Evolutionary conservation across 2,888 invertebrate species (phyloP).

Genomic region (Phorcus lineatus): DNA sequence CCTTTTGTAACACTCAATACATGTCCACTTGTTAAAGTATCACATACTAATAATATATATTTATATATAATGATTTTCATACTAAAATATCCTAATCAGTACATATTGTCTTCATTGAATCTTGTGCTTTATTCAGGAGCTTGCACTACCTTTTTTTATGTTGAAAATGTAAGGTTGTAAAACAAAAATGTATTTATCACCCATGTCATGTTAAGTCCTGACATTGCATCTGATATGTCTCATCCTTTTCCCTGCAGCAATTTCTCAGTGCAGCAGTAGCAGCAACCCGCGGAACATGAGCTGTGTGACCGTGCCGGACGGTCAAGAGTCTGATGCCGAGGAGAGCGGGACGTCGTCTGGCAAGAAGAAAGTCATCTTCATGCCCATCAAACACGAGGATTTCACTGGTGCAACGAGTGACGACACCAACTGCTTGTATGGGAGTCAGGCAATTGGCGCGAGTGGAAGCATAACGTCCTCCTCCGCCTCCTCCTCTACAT

Average conservation of each 20-base stretch:
- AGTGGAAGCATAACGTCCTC: background rate
- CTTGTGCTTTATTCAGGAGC: too few relatives aligned
- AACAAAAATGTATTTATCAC: too few relatives aligned
- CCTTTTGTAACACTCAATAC: too few relatives aligned
- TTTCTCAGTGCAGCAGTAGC: background rate
- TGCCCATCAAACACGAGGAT: conserved; percentile 71
- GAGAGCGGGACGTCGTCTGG: conserved; percentile 34
- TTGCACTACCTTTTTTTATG: too few relatives aligned
- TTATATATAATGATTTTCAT: too few relatives aligned
- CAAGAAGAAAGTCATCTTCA: conserved; percentile 58
- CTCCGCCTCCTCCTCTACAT: conserved; percentile 39
- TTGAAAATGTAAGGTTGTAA: too few relatives aligned
- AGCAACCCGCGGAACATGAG: conserved; percentile 76
- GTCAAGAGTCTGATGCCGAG: conserved; percentile 65
- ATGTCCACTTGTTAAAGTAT: too few relatives aligned
- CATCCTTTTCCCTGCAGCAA: background rate
- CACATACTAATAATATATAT: too few relatives aligned
- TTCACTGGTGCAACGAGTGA: conserved; percentile 30
- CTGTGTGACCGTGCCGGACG: conserved; percentile 85
- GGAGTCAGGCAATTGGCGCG: conserved; percentile 26
- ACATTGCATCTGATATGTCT: background rate
- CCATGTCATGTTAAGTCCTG: too few relatives aligned
- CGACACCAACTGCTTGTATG: conserved; percentile 28
- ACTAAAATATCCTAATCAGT: too few relatives aligned
- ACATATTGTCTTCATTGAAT: too few relatives aligned